phyloP scores from a whole-genome alignment of 2,113 vertebrate genomes.

The Colistium nudipinnis region DNA sequence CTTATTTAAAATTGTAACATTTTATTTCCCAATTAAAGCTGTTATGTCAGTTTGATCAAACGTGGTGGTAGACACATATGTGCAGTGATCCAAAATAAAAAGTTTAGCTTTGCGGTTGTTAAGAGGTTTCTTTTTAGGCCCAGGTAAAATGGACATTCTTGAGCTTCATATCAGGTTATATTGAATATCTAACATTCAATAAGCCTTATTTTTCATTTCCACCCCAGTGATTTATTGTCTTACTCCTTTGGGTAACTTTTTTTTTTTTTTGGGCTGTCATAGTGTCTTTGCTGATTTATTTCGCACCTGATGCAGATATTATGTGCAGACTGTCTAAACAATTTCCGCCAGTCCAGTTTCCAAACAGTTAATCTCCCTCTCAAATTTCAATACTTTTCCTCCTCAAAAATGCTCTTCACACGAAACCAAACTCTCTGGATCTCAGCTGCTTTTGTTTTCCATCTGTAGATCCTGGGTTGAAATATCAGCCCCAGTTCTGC shows the following conservation, averaged over 20 bases:
- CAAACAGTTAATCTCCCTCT: conserved; percentile 26
- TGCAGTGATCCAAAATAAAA: background rate
- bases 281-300: conserved; percentile 36
- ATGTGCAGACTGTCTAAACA: conserved; percentile 24
- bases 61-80: background rate
- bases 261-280: conserved; percentile 38
- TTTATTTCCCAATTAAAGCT: background rate
- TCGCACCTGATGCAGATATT: conserved; percentile 29
- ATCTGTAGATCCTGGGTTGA: conserved; percentile 33
- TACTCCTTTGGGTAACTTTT: conserved; percentile 20
- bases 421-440: conserved; percentile 44
- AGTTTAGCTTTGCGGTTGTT: background rate
- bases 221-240: conserved; percentile 11
- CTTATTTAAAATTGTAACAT: no score
- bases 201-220: conserved; percentile 16
- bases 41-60: background rate
- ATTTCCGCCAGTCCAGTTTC: conserved; percentile 28
- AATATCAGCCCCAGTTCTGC: conserved; percentile 3
- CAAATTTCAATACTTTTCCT: conserved; percentile 34
- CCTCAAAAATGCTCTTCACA: conserved; percentile 31
- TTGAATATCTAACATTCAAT: conserved; percentile 1
- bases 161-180: background rate
- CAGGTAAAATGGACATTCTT: background rate
- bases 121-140: background rate
- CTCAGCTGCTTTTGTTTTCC: conserved; percentile 41